These are phyloP conservation scores for Arothron firmamentum DNA, from an alignment of 2,113 vertebrate species.

Conservation along the genomic window DNA sequence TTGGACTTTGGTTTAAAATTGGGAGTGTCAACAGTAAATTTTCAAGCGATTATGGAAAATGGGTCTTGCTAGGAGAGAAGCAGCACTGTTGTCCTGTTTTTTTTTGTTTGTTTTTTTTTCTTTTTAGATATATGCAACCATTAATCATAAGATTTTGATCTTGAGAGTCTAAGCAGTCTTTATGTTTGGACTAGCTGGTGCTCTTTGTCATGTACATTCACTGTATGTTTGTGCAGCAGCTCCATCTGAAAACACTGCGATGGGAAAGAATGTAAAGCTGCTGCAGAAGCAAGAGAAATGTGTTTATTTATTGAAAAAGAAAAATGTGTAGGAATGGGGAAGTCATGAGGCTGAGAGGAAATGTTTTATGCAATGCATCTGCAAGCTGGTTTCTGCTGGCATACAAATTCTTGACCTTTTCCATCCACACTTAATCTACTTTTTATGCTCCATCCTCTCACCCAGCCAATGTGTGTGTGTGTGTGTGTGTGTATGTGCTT, in stretches of 20 bases:
- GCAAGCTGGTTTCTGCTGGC: constrained; percentile 36
- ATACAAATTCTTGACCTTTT: constrained; percentile 46
- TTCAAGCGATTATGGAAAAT: no score
- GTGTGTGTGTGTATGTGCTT: neutral
- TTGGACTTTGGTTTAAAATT: no score
- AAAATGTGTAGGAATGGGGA: constrained; percentile 4
- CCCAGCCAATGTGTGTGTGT: neutral
- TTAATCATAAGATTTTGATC: constrained; percentile 41
- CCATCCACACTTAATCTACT: constrained; percentile 38
- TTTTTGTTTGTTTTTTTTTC: no score
- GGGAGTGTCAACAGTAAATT: no score
- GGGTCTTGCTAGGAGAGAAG: no score
- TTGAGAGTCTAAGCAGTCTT: constrained; percentile 3
- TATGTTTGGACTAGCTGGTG: constrained; percentile 22
- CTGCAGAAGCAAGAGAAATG: neutral
- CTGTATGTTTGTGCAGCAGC: no score
- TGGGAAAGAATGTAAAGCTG: neutral
- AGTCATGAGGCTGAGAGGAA: constrained; percentile 35
- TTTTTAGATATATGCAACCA: neutral
- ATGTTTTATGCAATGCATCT: constrained; percentile 51
- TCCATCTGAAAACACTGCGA: no score
- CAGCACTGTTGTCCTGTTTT: no score
- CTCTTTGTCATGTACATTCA: neutral
- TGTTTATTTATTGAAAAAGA: neutral
- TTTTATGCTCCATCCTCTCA: constrained; percentile 13